Conservation (phyloP, 2,797 vertebrate genomes). For the Heteromormyrus szaboi region DNA sequence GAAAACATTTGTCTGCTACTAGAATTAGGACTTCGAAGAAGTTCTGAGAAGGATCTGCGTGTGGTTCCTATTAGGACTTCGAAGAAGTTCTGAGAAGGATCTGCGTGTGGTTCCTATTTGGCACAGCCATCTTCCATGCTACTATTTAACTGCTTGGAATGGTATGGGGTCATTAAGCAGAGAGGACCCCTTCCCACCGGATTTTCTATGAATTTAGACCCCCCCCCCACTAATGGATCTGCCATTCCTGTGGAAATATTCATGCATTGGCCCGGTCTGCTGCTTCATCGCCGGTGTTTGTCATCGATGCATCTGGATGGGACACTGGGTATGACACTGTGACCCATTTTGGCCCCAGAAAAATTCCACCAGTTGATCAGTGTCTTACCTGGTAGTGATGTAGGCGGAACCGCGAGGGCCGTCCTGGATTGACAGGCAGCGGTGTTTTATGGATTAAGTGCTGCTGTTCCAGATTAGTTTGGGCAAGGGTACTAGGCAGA, state of each 20-base stretch:
- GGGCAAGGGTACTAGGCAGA: not conserved
- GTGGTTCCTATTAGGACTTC: not conserved
- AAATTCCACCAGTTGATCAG: not conserved
- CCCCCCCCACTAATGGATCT: not conserved
- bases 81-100: not conserved
- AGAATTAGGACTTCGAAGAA: not conserved
- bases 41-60: not conserved
- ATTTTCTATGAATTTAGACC: not conserved
- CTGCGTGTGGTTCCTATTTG: not conserved
- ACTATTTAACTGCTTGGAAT: not conserved
- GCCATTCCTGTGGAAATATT: not conserved
- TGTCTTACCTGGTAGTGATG: not conserved
- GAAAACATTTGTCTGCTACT: constrained; percentile 16
- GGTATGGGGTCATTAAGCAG: not conserved
- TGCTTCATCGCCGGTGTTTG: not conserved
- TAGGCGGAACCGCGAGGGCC: not conserved
- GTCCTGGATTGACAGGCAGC: not conserved
- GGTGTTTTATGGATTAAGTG: not conserved
- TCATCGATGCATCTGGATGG: not conserved
- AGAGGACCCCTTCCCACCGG: not conserved
- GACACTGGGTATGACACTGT: not conserved
- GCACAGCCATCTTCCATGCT: not conserved
- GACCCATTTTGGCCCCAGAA: not conserved
- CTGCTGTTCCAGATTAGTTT: not conserved
- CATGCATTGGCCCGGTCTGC: not conserved